Evolutionary conservation across 2,888 invertebrate species (phyloP).

Genomic region (Lochmaea crataegi): DNA sequence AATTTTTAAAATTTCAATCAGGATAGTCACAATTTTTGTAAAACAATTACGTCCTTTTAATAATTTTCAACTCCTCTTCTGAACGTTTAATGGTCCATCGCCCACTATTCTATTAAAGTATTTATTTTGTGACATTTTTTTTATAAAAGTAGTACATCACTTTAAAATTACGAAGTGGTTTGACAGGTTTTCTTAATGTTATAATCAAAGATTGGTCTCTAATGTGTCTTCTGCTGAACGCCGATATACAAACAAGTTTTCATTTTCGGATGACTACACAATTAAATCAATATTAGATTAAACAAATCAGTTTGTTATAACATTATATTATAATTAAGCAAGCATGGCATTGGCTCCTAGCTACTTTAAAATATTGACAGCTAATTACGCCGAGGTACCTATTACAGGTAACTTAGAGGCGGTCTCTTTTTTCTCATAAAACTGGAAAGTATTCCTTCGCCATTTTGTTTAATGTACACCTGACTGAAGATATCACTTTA

Average conservation of each 20-base stretch:
- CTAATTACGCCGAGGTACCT: background rate
- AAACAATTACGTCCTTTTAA: background rate
- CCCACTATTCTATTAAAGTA: background rate
- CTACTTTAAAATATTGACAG: background rate
- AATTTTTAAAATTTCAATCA: too few relatives aligned
- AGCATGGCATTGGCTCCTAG: background rate
- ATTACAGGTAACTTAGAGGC: slow-evolving; percentile 14
- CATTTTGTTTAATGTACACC: slow-evolving; percentile 48
- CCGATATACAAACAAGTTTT: slow-evolving; percentile 17
- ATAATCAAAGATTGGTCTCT: slow-evolving; percentile 3
- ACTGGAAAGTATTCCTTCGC: slow-evolving; percentile 42
- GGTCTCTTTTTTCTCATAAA: slow-evolving; percentile 28
- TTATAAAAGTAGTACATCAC: background rate
- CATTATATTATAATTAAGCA: background rate
- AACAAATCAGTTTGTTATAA: slow-evolving; percentile 23
- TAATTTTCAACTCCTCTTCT: background rate
- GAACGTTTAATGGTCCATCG: background rate
- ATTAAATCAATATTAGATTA: slow-evolving; percentile 28
- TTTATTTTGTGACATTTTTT: background rate
- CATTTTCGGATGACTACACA: slow-evolving; percentile 10
- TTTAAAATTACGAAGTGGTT: background rate
- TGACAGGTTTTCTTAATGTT: background rate
- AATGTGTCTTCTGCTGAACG: background rate
- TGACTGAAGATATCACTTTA: slow-evolving; percentile 29
- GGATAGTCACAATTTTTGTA: too few relatives aligned